These are phyloP conservation scores for Ctenodactylus gundi DNA, from an alignment of 2,113 vertebrate species.

Conservation along the genomic window DNA sequence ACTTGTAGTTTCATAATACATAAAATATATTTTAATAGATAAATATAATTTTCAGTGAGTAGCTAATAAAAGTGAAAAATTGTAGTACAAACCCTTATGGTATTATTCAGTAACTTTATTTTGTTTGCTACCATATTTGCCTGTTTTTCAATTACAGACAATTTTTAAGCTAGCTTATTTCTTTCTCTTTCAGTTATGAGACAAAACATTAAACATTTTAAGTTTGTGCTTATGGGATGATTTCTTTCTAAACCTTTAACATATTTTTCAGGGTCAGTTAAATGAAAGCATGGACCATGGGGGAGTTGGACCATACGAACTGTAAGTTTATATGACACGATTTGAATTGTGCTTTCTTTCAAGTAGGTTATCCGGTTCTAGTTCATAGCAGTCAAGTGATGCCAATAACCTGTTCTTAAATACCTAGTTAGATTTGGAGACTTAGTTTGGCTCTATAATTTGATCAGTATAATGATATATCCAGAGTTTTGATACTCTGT, in stretches of 20 bases:
- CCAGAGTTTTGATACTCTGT: not conserved
- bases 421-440: slow-evolving; percentile 22
- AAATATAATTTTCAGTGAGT: slow-evolving; percentile 27
- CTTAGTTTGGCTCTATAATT: slow-evolving; percentile 30
- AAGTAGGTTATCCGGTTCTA: slow-evolving; percentile 18
- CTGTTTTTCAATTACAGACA: not conserved
- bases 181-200: slow-evolving; percentile 7
- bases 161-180: slow-evolving; percentile 29
- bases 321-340: slow-evolving; percentile 88
- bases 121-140: not conserved
- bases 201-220: not conserved
- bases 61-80: slow-evolving; percentile 15
- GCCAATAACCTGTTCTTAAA: slow-evolving; percentile 41
- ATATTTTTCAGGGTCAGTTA: slow-evolving; percentile 88
- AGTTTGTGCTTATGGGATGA: slow-evolving; percentile 49
- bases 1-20: slow-evolving; percentile 45
- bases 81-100: not conserved
- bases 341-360: slow-evolving; percentile 53
- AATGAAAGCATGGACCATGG: slow-evolving; percentile 97
- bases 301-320: slow-evolving; percentile 93
- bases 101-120: not conserved
- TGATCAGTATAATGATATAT: not conserved
- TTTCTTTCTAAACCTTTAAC: slow-evolving; percentile 67
- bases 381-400: not conserved
- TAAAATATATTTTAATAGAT: not conserved